Evolutionary conservation across 2,113 vertebrate species (phyloP), one percentile per base, ranked within the genome.

Genomic region (Mellivora capensis): DNA sequence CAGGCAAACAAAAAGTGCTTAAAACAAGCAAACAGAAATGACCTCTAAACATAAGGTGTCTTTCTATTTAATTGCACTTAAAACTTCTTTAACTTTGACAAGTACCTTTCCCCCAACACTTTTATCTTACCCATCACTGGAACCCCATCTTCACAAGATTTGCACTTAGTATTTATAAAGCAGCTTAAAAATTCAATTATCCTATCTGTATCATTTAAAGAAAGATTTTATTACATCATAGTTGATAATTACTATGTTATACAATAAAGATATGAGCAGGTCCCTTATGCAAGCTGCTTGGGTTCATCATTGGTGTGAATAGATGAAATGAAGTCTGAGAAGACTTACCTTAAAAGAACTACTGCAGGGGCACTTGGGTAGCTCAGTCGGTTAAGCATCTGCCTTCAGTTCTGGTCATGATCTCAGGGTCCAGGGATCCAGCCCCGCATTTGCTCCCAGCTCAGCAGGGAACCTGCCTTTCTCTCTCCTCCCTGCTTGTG

Each of bases 1-100:
- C 57, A 82, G 93, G 3, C 34, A 96, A 97, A 76, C 17, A 72
- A 92, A 95, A 39, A 31, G 37, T 54, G 42, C 67, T 31, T 81
- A 82, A 89, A 69, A 54, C 47, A 71, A 57, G 44, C 49, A 62
- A n/a, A 81, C 7, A 88, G 42, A 91, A 81, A 57, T 20, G 9
- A 15, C 61, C 49, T 93, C 27, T 76, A 67, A 79, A 91, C 9
- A 21, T 37, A 57, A 82, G 20, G 0, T 15, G 0, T 4, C 64
- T 96, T 74, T 87, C 47, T 29, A 10, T 64, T n/a, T 34, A 57
- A 88, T 42, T 27, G 4, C 34, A 82, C 61, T 29, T 21, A 77
- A 67, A 76, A 4, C 13, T 49, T 76, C 31, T 20, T 2, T 37
- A 69, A 69, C 67, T 69, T 54, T 69, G 71, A 82, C 6, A 72